Evolutionary conservation across 2,888 invertebrate genomes (phyloP), one percentile per base, ranked within the genome.

Genomic region (Cotesia congregata): DNA sequence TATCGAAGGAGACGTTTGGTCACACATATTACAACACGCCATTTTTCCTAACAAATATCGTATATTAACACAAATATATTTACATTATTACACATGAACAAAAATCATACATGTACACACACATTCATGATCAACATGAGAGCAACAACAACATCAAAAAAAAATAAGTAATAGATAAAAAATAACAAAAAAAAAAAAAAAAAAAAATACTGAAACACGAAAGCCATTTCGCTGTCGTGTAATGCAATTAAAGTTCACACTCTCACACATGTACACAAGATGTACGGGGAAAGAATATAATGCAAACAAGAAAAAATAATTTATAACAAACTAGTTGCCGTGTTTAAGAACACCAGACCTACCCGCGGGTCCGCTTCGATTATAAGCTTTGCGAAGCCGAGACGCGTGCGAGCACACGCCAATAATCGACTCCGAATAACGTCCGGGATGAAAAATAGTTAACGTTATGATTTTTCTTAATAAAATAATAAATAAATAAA

Each of bases 341-440:
- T 82, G 82, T 82, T 82, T 81, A 80, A 81, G 77, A 82, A 84
- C 86, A 88, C 86, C 86, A 82, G 88, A 89, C 89, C 89, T 89
- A 89, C 89, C 88, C 88, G 88, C 89, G 89, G 89, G 88, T 89
- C 88, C 89, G 89, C 89, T 89, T 89, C 89, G 88, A 88, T 88
- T 82, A 84, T 85, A 87, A 81, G 80, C 80, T 81, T 81, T 80
- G 81, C 82, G 79, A 81, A 78, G 77, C 80, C 82, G 78, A 79
- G 62, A 77, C 79, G 73, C 80, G 79, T 79, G 76, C 78, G 75
- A 61, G 62, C 74, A 68, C 65, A 78, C 78, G 78, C 76, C 75
- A 72, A 72, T 75, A 78, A 72, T 68, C 7, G n/a, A 68, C 40
- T 68, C 30, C n/a, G 41, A 50, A 50, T 50, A 41, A 65, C 67